Percentiles rank a stretch among this genome's conserved stretches.
These are phyloP conservation scores for Raphicerus campestris DNA, from an alignment of 2,113 vertebrate species.

Conservation along the genomic window DNA sequence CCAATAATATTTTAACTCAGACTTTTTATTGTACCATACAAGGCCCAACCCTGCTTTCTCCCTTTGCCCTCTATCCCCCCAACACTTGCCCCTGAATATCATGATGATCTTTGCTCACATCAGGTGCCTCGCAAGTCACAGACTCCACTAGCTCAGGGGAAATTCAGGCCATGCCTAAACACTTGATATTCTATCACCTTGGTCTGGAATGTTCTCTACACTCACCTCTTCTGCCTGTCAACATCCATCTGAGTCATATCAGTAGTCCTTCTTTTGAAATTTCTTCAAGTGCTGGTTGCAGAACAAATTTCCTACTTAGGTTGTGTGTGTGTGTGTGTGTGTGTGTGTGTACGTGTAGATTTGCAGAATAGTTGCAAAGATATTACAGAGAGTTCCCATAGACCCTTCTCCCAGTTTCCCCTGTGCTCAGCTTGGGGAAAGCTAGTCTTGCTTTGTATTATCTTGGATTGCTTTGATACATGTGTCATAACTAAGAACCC, in stretches of 20 bases:
- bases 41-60: not conserved
- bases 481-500: not conserved
- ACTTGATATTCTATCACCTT: not conserved
- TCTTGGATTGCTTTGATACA: not conserved
- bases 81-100: rapidly evolving
- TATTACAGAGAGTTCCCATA: rapidly evolving
- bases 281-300: not conserved
- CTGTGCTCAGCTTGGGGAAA: not conserved
- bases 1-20: not conserved
- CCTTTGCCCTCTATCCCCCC: rapidly evolving
- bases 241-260: not conserved
- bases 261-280: not conserved
- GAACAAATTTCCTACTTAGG: not conserved
- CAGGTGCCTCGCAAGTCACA: rapidly evolving
- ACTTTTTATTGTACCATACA: too few species aligned
- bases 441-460: not conserved
- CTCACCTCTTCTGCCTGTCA: not conserved
- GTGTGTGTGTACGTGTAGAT: not conserved
- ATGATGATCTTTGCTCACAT: not conserved
- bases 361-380: not conserved
- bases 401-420: not conserved
- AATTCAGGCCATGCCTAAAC: not conserved
- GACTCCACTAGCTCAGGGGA: not conserved
- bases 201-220: not conserved
- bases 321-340: too few species aligned